Evolutionary conservation across 2,113 vertebrate species (phyloP).

Genomic region (Ellobius talpinus): DNA sequence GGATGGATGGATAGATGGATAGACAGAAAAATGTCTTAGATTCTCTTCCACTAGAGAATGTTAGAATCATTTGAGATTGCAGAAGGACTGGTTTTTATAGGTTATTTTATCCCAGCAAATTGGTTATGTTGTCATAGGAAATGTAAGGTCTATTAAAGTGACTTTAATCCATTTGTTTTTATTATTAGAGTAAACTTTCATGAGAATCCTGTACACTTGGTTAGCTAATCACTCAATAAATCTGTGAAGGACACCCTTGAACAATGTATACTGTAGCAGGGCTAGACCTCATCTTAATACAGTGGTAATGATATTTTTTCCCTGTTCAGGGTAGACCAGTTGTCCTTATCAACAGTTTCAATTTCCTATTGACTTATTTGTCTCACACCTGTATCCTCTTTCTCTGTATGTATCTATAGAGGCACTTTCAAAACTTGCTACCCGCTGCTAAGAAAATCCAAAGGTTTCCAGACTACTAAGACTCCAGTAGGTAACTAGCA

Average conservation of each 20-base stretch:
- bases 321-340: not conserved
- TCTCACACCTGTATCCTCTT: not conserved
- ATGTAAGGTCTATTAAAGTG: not conserved
- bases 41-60: not conserved
- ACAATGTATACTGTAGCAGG: not conserved
- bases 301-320: not conserved
- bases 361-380: not conserved
- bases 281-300: not conserved
- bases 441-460: slow-evolving; percentile 35
- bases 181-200: not conserved
- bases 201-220: not conserved
- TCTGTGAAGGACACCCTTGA: not conserved
- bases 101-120: slow-evolving; percentile 9
- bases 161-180: not conserved
- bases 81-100: not conserved
- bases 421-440: not conserved
- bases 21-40: not conserved
- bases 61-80: not conserved
- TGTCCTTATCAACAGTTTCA: not conserved
- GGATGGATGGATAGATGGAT: too few species aligned
- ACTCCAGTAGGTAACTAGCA: not conserved
- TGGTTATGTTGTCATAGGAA: not conserved
- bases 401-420: not conserved
- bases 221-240: not conserved
- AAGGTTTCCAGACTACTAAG: slow-evolving; percentile 8